phyloP scores from a whole-genome alignment of 2,797 vertebrate genomes.

The Mus caroli region DNA sequence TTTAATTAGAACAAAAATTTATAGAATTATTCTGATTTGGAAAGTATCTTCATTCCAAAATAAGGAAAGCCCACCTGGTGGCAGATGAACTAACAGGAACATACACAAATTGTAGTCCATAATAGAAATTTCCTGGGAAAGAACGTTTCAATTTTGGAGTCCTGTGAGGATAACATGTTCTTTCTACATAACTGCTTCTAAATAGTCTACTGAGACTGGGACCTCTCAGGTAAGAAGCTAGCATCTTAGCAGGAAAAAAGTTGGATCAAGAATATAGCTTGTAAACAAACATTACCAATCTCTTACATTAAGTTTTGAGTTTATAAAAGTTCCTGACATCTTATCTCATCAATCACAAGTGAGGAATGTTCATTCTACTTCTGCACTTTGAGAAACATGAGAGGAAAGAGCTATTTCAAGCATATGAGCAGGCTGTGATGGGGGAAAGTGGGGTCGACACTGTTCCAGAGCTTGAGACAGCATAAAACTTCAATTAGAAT shows the following conservation, averaged over 20 bases:
- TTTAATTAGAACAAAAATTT: neutral
- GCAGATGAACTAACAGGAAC: fast-evolving
- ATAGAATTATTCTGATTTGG: neutral
- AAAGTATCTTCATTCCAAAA: neutral
- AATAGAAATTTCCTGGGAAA: neutral
- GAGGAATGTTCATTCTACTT: neutral
- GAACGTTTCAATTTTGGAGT: neutral
- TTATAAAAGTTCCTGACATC: neutral
- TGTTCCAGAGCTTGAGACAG: neutral
- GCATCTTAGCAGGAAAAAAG: neutral
- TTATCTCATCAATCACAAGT: neutral
- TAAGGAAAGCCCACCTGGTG: neutral
- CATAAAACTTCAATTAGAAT: neutral
- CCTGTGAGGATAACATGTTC: neutral
- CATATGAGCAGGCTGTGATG: fast-evolving
- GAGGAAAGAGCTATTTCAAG: neutral
- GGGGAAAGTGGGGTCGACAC: fast-evolving
- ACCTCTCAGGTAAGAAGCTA: neutral
- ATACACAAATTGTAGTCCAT: neutral
- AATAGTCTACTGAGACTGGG: neutral
- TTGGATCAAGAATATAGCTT: neutral
- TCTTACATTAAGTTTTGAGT: neutral
- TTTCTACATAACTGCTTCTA: neutral
- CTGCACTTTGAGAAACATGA: neutral
- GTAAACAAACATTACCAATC: neutral